Evolutionary conservation across 2,797 vertebrate genomes (phyloP).

Genomic region (Myiotriccus ornatus): DNA sequence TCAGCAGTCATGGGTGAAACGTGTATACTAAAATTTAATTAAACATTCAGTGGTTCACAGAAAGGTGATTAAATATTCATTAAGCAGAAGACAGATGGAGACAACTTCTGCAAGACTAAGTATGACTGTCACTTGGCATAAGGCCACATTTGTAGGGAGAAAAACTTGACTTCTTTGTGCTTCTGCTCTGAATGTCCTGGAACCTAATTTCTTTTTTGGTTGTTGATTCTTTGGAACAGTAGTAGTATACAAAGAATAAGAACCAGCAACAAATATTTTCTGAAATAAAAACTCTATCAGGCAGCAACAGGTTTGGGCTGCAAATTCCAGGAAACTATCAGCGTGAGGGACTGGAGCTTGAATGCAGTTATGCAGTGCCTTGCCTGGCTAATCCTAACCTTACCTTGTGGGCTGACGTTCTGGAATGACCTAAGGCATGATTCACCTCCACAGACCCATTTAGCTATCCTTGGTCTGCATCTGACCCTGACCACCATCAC

Average conservation of each 20-base stretch:
- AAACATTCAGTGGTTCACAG: constrained; percentile 3
- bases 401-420: not conserved
- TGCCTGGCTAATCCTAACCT: not conserved
- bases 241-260: not conserved
- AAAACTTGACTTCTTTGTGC: not conserved
- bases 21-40: constrained; percentile 23
- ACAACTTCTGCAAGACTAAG: not conserved
- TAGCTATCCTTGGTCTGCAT: not conserved
- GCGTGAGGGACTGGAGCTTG: not conserved
- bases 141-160: not conserved
- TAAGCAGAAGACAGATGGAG: not conserved
- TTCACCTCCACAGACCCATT: not conserved
- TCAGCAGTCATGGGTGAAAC: not conserved
- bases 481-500: not conserved
- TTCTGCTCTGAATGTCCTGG: not conserved
- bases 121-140: not conserved
- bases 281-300: not conserved
- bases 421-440: not conserved
- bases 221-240: not conserved
- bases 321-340: not conserved
- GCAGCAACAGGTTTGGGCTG: not conserved
- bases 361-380: not conserved
- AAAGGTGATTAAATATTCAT: constrained; percentile 36
- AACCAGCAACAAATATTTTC: not conserved
- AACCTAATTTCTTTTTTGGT: not conserved